Percentiles rank a stretch among this genome's conserved stretches.
Evolutionary conservation across 2,888 invertebrate species (phyloP).

Genomic region (Parascotia fuliginaria): DNA sequence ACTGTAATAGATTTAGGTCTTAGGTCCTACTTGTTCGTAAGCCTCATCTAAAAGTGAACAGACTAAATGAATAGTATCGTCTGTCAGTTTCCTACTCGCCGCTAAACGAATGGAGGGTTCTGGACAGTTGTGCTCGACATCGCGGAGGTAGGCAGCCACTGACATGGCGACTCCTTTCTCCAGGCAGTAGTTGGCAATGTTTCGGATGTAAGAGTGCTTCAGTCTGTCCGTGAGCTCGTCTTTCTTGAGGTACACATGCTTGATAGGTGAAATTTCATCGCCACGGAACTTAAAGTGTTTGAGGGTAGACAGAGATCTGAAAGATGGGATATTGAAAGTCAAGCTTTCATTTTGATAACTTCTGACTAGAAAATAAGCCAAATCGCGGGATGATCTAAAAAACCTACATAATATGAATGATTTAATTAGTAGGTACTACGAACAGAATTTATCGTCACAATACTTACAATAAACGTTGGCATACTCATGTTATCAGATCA

Average conservation of each 20-base stretch:
- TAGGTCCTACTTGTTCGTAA: conserved; percentile 69
- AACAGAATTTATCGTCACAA: no score
- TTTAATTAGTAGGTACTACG: no score
- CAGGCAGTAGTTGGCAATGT: conserved; percentile 88
- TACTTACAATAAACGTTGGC: neutral
- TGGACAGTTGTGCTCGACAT: conserved; percentile 87
- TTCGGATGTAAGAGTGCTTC: conserved; percentile 84
- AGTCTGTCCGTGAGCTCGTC: conserved; percentile 70
- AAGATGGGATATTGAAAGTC: no score
- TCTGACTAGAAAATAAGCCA: no score
- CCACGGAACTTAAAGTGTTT: conserved; percentile 84
- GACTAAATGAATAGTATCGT: conserved; percentile 85
- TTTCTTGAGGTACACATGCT: conserved; percentile 89
- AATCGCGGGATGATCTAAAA: no score
- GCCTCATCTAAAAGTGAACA: conserved; percentile 72
- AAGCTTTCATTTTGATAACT: no score
- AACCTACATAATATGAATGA: no score
- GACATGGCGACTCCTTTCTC: conserved; percentile 89
- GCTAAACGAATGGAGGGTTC: conserved; percentile 91
- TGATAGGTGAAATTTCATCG: conserved; percentile 89
- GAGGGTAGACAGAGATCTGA: conserved; percentile 74
- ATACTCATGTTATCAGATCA: neutral
- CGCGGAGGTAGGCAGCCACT: conserved; percentile 89
- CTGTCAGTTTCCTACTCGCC: conserved; percentile 87
- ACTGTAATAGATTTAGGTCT: no score